These are phyloP conservation scores for Drosophila simulans DNA, from an alignment of 1,140 invertebrate species.

Conservation along the genomic window DNA sequence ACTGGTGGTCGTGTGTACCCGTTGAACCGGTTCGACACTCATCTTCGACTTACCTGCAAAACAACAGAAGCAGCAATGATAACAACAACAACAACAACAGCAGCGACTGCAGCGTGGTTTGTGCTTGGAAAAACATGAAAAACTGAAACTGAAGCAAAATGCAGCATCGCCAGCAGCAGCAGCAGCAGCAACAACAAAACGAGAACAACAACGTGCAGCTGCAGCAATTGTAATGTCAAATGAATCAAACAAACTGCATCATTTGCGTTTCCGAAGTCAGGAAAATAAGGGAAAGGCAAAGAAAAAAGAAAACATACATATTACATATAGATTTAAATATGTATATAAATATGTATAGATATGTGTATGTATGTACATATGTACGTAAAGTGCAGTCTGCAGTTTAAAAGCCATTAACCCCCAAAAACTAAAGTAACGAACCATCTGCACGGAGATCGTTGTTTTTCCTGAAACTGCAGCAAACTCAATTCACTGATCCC, in stretches of 20 bases:
- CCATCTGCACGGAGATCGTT: no score
- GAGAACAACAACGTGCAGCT: conserved; percentile 5
- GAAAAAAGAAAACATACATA: conserved; percentile 5
- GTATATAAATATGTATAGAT: not conserved
- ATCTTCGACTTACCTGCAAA: conserved; percentile 38
- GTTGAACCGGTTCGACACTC: conserved; percentile 31
- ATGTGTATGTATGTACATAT: not conserved
- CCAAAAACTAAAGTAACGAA: not conserved
- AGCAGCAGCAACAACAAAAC: not conserved
- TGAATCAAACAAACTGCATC: conserved; percentile 23
- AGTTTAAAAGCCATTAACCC: conserved; percentile 15
- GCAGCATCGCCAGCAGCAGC: conserved; percentile 3
- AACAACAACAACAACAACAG: conserved; percentile 17
- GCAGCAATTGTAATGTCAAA: conserved; percentile 35
- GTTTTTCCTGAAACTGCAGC: not conserved
- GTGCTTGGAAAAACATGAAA: conserved; percentile 10
- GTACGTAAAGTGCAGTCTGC: conserved; percentile 11
- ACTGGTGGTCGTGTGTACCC: conserved; percentile 5
- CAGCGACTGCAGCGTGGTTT: not conserved
- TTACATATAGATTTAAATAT: not conserved
- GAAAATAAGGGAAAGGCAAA: conserved; percentile 4
- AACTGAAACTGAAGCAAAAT: conserved; percentile 11
- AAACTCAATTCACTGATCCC: not conserved
- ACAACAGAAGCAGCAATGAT: conserved; percentile 17
- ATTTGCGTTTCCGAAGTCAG: not conserved